Evolutionary conservation across 2,113 vertebrate genomes (phyloP).

Genomic region (Lepus americanus): DNA sequence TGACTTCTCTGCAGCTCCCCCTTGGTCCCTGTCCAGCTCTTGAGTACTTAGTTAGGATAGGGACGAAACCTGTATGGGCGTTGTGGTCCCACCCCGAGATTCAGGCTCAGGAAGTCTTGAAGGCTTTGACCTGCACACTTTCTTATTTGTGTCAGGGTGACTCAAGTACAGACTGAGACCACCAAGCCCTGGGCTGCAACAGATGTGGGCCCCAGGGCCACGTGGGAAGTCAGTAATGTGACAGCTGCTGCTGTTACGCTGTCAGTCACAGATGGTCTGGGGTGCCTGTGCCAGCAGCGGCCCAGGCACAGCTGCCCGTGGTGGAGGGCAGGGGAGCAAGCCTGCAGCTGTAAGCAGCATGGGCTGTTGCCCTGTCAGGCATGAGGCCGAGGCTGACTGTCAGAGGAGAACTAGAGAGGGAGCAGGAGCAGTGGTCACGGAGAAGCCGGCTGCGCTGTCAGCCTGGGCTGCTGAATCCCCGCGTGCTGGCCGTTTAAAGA

Average conservation of each 20-base stretch:
- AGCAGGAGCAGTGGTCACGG: not conserved
- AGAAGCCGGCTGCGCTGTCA: not conserved
- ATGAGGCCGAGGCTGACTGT: not conserved
- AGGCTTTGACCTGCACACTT: not conserved
- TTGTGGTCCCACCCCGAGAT: not conserved
- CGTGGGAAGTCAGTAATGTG: not conserved
- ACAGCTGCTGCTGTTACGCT: not conserved
- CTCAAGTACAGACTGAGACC: not conserved
- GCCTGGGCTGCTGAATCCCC: not conserved
- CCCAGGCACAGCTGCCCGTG: not conserved
- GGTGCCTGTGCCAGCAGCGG: not conserved
- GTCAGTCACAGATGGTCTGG: not conserved
- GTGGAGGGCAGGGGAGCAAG: not conserved
- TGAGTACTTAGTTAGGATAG: not conserved
- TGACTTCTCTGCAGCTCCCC: not conserved
- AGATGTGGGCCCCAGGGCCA: not conserved
- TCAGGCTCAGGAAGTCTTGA: not conserved
- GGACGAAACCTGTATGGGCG: rapidly evolving
- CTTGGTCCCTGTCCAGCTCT: not conserved
- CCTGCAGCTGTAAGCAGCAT: not conserved
- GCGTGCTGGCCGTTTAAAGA: too few species aligned
- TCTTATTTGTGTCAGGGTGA: not conserved
- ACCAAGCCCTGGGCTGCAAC: not conserved
- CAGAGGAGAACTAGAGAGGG: not conserved
- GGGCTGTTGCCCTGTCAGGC: not conserved